Evolutionary conservation across 2,113 vertebrate genomes (phyloP).

Genomic region (mouse (Mus musculus)): GRCm39 chr11:34824001-34824500

Average conservation of each 20-base stretch:
- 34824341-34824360: neutral
- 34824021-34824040: neutral
- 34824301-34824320: slow-evolving; percentile 43
- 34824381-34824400: neutral
- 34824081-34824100: neutral
- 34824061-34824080: neutral
- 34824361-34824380: neutral
- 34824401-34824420: neutral
- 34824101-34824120: slow-evolving; percentile 26
- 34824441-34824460: neutral
- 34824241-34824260: slow-evolving; percentile 51
- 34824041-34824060: neutral
- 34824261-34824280: neutral
- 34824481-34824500: neutral
- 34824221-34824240: slow-evolving; percentile 25
- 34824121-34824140: slow-evolving; percentile 15
- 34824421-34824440: neutral
- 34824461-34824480: neutral
- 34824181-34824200: neutral
- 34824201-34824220: neutral
- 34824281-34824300: slow-evolving; percentile 14
- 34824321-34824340: neutral
- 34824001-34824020: slow-evolving; percentile 3
- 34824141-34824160: slow-evolving; percentile 7
- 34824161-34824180: neutral